Conservation (phyloP, 1,140 invertebrate species). For the Sitobion miscanthi region DNA sequence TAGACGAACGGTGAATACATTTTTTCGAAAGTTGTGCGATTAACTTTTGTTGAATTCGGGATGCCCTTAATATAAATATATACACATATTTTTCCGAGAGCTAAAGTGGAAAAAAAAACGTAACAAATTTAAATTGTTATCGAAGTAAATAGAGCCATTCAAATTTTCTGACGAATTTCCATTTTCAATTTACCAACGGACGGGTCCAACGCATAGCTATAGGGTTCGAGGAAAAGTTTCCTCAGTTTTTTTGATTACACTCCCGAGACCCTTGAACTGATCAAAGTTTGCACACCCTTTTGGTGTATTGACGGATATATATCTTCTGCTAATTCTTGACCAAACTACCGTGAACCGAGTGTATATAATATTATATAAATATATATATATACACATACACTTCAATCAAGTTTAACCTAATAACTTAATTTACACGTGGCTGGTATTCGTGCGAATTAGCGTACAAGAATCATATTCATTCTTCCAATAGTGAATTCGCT, state of each 20-base stretch:
- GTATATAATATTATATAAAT: not conserved
- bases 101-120: not conserved
- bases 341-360: not conserved
- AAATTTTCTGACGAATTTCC: conserved; percentile 34
- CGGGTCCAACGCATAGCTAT: not conserved
- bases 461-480: not conserved
- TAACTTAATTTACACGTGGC: not conserved
- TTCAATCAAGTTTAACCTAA: not conserved
- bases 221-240: not conserved
- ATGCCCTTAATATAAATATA: not conserved
- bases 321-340: not conserved
- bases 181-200: conserved; percentile 41
- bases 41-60: not conserved
- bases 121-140: conserved; percentile 39
- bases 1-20: not conserved
- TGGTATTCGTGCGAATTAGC: too few relatives aligned
- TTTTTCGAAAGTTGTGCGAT: not conserved
- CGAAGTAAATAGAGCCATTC: not conserved
- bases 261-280: conserved; percentile 2
- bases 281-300: not conserved
- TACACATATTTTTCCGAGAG: too few relatives aligned
- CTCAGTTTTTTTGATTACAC: conserved; percentile 23
- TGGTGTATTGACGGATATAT: not conserved
- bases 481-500: not conserved
- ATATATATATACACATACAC: not conserved